These are phyloP conservation scores for Trachelipus rathkii DNA, from an alignment of 1,140 invertebrate genomes.

Conservation along the genomic window DNA sequence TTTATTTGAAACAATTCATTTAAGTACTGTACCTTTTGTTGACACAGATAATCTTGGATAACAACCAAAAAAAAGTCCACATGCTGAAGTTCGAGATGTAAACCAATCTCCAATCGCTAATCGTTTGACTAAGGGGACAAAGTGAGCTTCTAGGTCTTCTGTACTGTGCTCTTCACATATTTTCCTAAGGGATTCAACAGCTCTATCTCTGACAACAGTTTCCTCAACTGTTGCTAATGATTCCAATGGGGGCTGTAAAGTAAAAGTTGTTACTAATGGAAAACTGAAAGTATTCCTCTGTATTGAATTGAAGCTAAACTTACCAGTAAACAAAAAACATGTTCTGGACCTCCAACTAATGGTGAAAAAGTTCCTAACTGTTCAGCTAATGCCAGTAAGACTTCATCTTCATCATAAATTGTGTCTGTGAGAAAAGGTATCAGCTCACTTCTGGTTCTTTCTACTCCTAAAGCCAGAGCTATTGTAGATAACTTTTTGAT, in stretches of 20 bases:
- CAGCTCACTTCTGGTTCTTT: slow-evolving; percentile 90
- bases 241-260: slow-evolving; percentile 80
- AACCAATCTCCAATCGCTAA: slow-evolving; percentile 94
- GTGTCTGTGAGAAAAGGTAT: slow-evolving; percentile 99
- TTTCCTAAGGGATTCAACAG: slow-evolving; percentile 88
- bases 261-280: slow-evolving; percentile 19
- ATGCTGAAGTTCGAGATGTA: slow-evolving; percentile 92
- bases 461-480: slow-evolving; percentile 92
- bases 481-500: slow-evolving; percentile 99
- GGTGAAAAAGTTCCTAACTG: slow-evolving; percentile 91
- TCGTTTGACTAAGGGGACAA: slow-evolving; percentile 87
- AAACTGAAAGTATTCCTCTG: slow-evolving; percentile 16
- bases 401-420: slow-evolving; percentile 99
- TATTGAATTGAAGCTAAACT: slow-evolving; percentile 46
- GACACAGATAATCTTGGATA: slow-evolving; percentile 53
- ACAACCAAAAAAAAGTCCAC: slow-evolving; percentile 82
- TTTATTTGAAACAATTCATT: too few species aligned
- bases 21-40: slow-evolving; percentile 31
- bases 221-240: slow-evolving; percentile 97
- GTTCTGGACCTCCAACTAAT: slow-evolving; percentile 92
- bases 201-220: slow-evolving; percentile 98
- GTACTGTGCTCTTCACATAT: slow-evolving; percentile 84
- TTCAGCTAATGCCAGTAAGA: slow-evolving; percentile 91
- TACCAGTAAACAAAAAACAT: slow-evolving; percentile 85
- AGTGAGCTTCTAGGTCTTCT: slow-evolving; percentile 82